Conservation (phyloP, 2,797 vertebrate genomes). For the Ctenopoma multispine region DNA sequence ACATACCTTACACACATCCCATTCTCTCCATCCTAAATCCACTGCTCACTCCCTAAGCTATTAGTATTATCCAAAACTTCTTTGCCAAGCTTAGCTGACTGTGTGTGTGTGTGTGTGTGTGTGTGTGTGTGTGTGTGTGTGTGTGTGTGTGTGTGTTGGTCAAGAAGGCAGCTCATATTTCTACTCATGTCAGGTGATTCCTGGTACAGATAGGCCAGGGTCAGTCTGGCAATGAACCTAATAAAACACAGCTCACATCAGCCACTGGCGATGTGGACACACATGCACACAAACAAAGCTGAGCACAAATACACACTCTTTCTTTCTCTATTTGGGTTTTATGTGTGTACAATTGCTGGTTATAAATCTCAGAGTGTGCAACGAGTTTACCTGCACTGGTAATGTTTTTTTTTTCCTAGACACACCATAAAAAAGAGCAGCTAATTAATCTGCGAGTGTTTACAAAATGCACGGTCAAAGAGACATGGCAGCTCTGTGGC, state of each 20-base stretch:
- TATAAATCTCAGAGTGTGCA: not conserved
- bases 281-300: conserved; percentile 25
- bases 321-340: not conserved
- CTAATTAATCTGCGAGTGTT: not conserved
- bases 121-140: conserved; percentile 30
- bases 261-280: conserved; percentile 24
- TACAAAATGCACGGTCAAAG: no score
- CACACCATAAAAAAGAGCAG: not conserved
- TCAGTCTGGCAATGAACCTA: conserved; percentile 64
- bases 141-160: conserved; percentile 32
- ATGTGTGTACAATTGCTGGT: not conserved
- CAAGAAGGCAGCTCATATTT: conserved; percentile 60
- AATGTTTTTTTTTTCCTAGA: not conserved
- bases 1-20: conserved; percentile 39
- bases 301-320: conserved; percentile 2
- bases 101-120: conserved; percentile 13
- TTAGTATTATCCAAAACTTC: conserved; percentile 61
- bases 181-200: conserved; percentile 60
- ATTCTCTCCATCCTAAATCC: conserved; percentile 55
- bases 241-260: conserved; percentile 59
- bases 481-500: no score
- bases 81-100: conserved; percentile 49
- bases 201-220: conserved; percentile 58
- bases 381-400: not conserved
- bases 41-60: conserved; percentile 56